phyloP scores from a whole-genome alignment of 2,113 vertebrate species.

The Thamnophis sirtalis region DNA sequence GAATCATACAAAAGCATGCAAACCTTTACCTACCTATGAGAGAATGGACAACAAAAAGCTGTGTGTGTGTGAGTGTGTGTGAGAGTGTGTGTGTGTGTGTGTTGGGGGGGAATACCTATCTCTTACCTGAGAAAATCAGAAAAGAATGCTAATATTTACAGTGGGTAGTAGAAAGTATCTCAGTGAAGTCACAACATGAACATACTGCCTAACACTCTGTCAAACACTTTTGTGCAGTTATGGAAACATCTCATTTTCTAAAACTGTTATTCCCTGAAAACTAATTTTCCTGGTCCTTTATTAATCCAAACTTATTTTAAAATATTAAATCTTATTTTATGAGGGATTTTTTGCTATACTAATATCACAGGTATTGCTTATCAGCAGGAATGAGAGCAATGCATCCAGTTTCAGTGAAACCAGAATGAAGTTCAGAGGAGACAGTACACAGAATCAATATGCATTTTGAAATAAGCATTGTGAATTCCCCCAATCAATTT shows the following conservation, averaged over 20 bases:
- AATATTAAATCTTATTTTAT: conserved; percentile 20
- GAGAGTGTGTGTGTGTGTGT: not conserved
- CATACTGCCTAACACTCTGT: not conserved
- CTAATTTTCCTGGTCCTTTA: not conserved
- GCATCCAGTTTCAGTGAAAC: not conserved
- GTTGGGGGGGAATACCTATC: not conserved
- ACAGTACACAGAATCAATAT: conserved; percentile 17
- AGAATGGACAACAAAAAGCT: not conserved
- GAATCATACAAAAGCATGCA: not conserved
- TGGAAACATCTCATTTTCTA: not conserved
- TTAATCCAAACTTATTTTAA: not conserved
- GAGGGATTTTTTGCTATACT: conserved; percentile 21
- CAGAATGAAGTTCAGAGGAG: conserved; percentile 3
- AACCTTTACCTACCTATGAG: not conserved
- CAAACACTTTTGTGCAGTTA: not conserved
- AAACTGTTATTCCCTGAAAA: not conserved
- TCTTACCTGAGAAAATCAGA: not conserved
- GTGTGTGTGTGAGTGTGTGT: not conserved
- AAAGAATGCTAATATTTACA: conserved; percentile 10
- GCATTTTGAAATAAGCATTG: not conserved
- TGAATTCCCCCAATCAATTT: not conserved
- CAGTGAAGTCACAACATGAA: not conserved
- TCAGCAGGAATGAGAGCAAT: too few relatives aligned
- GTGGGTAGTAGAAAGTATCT: conserved; percentile 25
- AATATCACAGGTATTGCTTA: not conserved